Base-by-base conservation (phyloP, 2,797 vertebrate genomes). In the Tapirus indicus region DNA sequence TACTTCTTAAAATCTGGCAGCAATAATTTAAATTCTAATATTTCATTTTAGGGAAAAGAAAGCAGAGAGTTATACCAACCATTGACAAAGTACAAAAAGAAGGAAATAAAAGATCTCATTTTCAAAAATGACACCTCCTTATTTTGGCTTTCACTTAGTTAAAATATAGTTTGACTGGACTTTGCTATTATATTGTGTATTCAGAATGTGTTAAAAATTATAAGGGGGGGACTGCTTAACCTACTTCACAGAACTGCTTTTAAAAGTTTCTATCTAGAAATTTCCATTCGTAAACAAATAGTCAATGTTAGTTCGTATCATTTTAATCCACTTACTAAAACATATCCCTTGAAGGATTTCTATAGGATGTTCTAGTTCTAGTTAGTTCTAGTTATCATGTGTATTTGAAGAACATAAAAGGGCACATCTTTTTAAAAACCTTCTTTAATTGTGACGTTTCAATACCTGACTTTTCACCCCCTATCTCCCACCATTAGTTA, bases 11-110 rank as follows among this genome's bases (percentile, higher is more conserved):
- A 94, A 56, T 17, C 23, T 72, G 27, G 32, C 23, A 92, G 49
- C 41, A 75, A 74, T 47, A 44, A 90, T 56, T 68, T 96, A 88
- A 94, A 79, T 74, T 85, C 41, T 69, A 85, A 91, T 16, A 54
- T 58, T 13, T 38, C 47, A 47, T 20, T 60, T 94, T 38, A 88
- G 38, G 35, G 21, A 35, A 49, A 62, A 68, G 29, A 91, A 91
- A 80, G 35, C 29, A 35, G 47, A 18, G 29, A 21, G 47, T 54
- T 32, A 29, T 16, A 49, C 10, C 44, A 77, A 75, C 23, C 10
- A 68, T 29, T 38, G 17, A 4, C 41, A 58, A 77, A 84, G 82
- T 0, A 84, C 89, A 35, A 56, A 60, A 79, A 66, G 29, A 16
- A 78, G 12, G 12, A 60, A 83, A 84, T 52, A n/a, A 6, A 77